Evolutionary conservation across 2,888 invertebrate genomes (phyloP), one percentile per base, ranked within the genome.

Genomic region (Torymus tubicola): DNA sequence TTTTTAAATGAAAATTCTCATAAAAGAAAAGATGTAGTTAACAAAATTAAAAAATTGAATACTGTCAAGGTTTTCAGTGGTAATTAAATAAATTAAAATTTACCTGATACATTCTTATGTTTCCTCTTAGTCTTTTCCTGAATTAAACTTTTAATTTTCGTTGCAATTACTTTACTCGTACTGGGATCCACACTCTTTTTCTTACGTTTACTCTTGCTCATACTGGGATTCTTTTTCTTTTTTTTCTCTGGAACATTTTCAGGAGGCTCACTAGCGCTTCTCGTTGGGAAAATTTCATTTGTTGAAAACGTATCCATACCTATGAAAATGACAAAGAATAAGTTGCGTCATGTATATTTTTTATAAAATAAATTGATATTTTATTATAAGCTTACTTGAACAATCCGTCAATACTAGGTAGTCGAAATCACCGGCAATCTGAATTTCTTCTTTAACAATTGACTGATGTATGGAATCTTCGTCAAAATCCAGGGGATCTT

Each of bases 401-500:
- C n/a, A 16, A 5, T 57, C 16, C 8, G 57, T n/a, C 4, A 57
- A 2, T 16, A n/a, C 57, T n/a, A 57, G 57, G 16, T 57, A 57
- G 8, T n/a, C 16, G n/a, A 57, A 57, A n/a, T 57, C 57, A n/a
- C 57, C 57, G 5, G n/a, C 57, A 57, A 57, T 57, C 14, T 57
- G n/a, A n/a, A 57, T 1, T n/a, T 57, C 24, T 24, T 21, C 24
- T 61, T 61, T 61, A 5, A 61, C 24, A 13, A n/a, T 31, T 31
- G 64, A 64, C 42, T 4, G 42, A 1, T 42, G 42, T 42, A 42
- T 8, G 42, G 42, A 42, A 42, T 42, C 42, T 42, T 21, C 42
- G 8, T 31, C 42, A 21, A 64, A 31, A 8, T 31, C 16, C 11
- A 64, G 64, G n/a, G 64, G 64, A 64, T 64, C 64, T 64, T 64